These are phyloP conservation scores for Stratiomys singularior DNA, from an alignment of 2,888 invertebrate genomes.

Conservation along the genomic window DNA sequence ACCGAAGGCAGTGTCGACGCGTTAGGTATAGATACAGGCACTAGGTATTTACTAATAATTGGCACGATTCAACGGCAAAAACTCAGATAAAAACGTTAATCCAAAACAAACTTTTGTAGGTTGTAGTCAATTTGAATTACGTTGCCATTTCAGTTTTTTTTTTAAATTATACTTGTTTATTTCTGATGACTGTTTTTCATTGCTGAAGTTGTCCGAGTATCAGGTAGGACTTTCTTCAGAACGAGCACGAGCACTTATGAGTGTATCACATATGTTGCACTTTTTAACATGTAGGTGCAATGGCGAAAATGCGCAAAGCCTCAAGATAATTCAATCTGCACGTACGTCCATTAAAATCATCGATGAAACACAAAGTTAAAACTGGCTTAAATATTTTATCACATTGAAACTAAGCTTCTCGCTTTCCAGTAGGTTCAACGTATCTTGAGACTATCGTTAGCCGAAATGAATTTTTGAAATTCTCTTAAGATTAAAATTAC, in stretches of 20 bases:
- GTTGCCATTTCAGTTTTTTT: too few relatives aligned
- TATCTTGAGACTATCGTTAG: not conserved
- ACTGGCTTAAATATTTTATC: not conserved
- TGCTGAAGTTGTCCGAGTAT: not conserved
- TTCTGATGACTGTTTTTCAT: too few relatives aligned
- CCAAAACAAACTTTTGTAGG: too few relatives aligned
- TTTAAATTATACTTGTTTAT: too few relatives aligned
- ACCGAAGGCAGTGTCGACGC: not conserved
- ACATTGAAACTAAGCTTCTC: not conserved
- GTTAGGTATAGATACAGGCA: too few relatives aligned
- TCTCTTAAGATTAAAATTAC: not conserved
- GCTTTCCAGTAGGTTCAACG: not conserved
- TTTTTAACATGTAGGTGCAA: not conserved
- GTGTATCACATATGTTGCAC: not conserved
- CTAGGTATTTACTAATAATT: too few relatives aligned
- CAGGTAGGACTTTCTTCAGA: constrained; percentile 1
- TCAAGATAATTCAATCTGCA: not conserved
- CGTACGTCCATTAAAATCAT: not conserved
- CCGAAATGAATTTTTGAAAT: not conserved
- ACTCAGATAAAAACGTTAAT: too few relatives aligned
- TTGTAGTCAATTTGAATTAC: too few relatives aligned
- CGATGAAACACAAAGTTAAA: not conserved
- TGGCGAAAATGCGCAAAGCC: not conserved
- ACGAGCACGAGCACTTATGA: not conserved
- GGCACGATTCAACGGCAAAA: too few relatives aligned